A percentile compares a stretch with the other conserved stretches of the same genome.
Evolutionary conservation across 2,797 vertebrate genomes (phyloP).

Genomic region (Lates japonicus): DNA sequence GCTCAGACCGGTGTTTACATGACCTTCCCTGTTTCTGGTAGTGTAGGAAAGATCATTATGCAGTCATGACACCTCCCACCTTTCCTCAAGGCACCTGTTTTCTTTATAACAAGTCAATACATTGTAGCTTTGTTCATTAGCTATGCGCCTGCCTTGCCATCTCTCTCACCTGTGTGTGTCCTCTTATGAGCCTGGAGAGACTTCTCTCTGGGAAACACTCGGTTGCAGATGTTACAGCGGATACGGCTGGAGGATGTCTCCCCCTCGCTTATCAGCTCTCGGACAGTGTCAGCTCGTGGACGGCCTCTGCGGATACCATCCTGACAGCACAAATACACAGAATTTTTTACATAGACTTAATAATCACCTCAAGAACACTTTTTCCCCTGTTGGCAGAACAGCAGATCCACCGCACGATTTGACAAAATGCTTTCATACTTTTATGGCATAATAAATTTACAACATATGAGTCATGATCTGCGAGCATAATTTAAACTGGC

Average conservation of each 20-base stretch:
- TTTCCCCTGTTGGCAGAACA: not conserved
- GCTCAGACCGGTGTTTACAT: not conserved
- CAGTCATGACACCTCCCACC: not conserved
- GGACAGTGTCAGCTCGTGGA: conserved; percentile 94
- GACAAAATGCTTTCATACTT: not conserved
- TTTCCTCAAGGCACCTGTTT: not conserved
- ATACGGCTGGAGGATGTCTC: conserved; percentile 98
- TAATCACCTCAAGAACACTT: not conserved
- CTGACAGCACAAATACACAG: conserved; percentile 73
- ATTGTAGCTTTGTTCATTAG: not conserved
- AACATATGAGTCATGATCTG: not conserved
- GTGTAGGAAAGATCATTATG: not conserved
- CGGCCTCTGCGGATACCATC: conserved; percentile 95
- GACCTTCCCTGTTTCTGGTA: not conserved
- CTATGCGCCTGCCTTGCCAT: too few species aligned
- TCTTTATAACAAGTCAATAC: not conserved
- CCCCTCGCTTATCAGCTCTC: conserved; percentile 96
- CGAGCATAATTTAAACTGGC: not conserved
- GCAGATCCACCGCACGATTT: not conserved
- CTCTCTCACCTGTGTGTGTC: conserved; percentile 95
- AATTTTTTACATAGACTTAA: not conserved
- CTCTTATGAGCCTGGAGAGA: conserved; percentile 99
- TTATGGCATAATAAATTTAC: not conserved
- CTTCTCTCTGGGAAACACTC: conserved; percentile 99
- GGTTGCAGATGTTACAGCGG: conserved; percentile 96